Conservation (phyloP, 2,113 vertebrate species). For the Phrynosoma blainvillii region DNA sequence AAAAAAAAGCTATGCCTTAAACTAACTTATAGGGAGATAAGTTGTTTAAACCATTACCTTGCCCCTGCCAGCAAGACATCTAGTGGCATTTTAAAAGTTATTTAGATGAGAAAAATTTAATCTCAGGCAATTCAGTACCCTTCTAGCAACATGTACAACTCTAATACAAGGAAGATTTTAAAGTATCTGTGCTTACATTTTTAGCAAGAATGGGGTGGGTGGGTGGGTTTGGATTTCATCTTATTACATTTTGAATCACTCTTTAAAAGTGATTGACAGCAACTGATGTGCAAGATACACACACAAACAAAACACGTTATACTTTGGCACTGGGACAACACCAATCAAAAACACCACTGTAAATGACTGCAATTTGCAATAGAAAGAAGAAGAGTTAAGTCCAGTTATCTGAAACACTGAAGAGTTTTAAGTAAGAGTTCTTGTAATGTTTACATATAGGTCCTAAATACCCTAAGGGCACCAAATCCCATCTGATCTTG, state of each 20-base stretch:
- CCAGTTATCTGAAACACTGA: not conserved
- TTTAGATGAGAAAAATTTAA: not conserved
- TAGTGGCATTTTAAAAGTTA: not conserved
- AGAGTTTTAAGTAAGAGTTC: not conserved
- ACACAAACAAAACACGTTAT: not conserved
- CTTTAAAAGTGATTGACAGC: not conserved
- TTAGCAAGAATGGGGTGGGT: not conserved
- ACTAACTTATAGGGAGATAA: too few species aligned
- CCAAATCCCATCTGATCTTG: too few species aligned
- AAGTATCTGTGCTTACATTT: not conserved
- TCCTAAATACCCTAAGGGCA: too few species aligned
- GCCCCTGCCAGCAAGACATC: not conserved
- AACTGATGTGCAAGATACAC: not conserved
- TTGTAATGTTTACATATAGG: not conserved
- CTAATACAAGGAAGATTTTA: not conserved
- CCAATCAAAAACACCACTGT: not conserved
- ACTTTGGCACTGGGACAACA: not conserved
- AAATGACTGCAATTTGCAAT: not conserved
- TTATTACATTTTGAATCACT: not conserved
- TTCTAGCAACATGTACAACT: not conserved
- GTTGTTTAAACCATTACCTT: too few species aligned
- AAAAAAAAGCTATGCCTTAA: too few species aligned
- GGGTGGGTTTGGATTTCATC: not conserved
- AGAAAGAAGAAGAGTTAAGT: not conserved
- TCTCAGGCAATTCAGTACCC: too few species aligned